Conservation (phyloP, 2,113 vertebrate species). For the Odocoileus hemionus region DNA sequence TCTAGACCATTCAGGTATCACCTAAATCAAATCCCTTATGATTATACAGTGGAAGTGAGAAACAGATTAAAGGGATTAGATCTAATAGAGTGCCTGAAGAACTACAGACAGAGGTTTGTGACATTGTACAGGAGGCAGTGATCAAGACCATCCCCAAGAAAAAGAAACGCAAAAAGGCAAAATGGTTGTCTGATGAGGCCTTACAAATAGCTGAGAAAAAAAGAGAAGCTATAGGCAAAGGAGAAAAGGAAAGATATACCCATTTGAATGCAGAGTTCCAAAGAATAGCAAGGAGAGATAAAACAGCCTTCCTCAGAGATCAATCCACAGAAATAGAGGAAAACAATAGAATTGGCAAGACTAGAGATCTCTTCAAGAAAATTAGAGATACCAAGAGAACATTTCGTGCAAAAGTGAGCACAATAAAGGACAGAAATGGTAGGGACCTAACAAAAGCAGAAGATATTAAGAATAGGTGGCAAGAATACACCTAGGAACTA, state of each 20-base stretch:
- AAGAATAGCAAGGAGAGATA: background rate
- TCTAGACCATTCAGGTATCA: background rate
- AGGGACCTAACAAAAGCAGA: background rate
- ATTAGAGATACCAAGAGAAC: background rate
- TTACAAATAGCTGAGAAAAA: background rate
- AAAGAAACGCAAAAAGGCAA: background rate
- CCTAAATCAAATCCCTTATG: background rate
- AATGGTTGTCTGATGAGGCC: background rate
- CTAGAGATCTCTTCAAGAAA: background rate
- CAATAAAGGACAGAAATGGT: background rate
- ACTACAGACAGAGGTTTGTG: background rate
- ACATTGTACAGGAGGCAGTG: background rate
- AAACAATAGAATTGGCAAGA: background rate
- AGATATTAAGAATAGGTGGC: background rate
- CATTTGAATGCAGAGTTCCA: background rate
- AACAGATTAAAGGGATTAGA: background rate
- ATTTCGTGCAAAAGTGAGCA: background rate
- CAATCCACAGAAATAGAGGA: background rate
- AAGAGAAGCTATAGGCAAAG: background rate
- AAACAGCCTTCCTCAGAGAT: background rate
- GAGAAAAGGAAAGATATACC: background rate
- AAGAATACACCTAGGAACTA: background rate
- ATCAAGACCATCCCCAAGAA: background rate
- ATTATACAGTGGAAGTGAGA: background rate
- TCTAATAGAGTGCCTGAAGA: background rate